Evolutionary conservation across 2,113 vertebrate species (phyloP), one percentile per base, ranked within the genome.

Genomic region (Zapornia atra): DNA sequence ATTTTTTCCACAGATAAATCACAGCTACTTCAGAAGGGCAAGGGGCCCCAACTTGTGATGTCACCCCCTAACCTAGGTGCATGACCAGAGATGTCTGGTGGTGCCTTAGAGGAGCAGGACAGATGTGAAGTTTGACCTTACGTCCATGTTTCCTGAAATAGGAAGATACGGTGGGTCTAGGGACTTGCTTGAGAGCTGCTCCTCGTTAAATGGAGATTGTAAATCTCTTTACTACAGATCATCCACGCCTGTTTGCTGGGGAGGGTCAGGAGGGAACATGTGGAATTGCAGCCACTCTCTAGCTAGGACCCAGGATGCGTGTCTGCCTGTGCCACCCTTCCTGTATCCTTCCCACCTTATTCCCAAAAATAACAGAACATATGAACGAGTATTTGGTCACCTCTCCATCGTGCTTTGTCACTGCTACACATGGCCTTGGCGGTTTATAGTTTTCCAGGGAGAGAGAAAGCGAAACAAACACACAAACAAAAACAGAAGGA

Each of bases 381-480:
- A 3, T 69, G 46, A 86, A 38, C 81, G n/a, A 88, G 38, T 60
- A 36, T 68, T 83, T 80, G 88, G 61, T 82, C 81, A 87, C 38
- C 53, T 65, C 42, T 87, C 89, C 31, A 59, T 59, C 2, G 1
- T 92, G 46, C 81, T 89, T 93, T 89, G 86, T 73, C 56, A 75
- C 33, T 0, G 4, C 81, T 89, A 56, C 86, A 70, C 36, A 68
- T 91, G 76, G 81, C 86, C 60, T 71, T 80, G 42, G 89, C 40
- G 59, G 72, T 77, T 93, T 90, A 63, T 90, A 90, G 90, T 92
- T 82, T 88, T 60, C 69, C 69, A 71, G 26, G 26, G 69, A 82
- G 42, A 92, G 86, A 92, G 80, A 86, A 88, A 69, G 61, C 1
- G 9, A 94, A 93, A 78, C 36, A 88, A 82, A 59, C 19, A 66